These are phyloP conservation scores for Umimayanthus kanabou DNA, from an alignment of 92 coral and sea anemone genomes.

Conservation along the genomic window DNA sequence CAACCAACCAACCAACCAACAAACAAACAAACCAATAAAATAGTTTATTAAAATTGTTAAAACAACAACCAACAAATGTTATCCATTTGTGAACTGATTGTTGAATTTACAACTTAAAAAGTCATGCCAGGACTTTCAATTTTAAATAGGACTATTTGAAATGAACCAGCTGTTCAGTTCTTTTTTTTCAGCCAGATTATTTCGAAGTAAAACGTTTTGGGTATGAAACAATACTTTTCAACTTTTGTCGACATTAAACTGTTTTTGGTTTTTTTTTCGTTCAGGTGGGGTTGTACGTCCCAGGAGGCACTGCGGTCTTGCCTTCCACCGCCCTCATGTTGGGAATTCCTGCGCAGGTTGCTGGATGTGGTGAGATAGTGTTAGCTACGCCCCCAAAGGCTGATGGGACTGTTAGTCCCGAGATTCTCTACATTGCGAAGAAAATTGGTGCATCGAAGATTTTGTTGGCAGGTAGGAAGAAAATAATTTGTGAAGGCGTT, in stretches of 20 bases:
- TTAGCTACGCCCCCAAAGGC: constrained; percentile 58
- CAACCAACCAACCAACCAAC: too few relatives aligned
- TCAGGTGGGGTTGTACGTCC: constrained; percentile 56
- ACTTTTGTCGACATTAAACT: background rate
- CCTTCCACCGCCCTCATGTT: constrained; percentile 65
- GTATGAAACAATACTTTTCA: background rate
- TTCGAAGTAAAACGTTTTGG: background rate
- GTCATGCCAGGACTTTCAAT: too few relatives aligned
- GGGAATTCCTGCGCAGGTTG: constrained; percentile 64
- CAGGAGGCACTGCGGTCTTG: constrained; percentile 62
- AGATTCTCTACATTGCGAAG: constrained; percentile 43
- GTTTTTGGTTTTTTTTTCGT: background rate
- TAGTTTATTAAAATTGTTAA: too few relatives aligned
- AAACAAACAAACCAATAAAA: too few relatives aligned
- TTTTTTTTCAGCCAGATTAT: background rate
- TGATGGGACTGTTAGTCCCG: constrained; percentile 54
- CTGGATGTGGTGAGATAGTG: constrained; percentile 50
- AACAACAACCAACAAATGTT: too few relatives aligned
- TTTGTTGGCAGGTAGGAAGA: too few relatives aligned
- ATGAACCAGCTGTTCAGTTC: background rate
- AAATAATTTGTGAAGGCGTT: too few relatives aligned
- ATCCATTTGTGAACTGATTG: too few relatives aligned
- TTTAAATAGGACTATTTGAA: too few relatives aligned
- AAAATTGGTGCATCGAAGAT: too few relatives aligned
- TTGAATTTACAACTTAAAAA: too few relatives aligned